phyloP scores from a whole-genome alignment of 2,113 vertebrate genomes.

The Crotalus tigris region DNA sequence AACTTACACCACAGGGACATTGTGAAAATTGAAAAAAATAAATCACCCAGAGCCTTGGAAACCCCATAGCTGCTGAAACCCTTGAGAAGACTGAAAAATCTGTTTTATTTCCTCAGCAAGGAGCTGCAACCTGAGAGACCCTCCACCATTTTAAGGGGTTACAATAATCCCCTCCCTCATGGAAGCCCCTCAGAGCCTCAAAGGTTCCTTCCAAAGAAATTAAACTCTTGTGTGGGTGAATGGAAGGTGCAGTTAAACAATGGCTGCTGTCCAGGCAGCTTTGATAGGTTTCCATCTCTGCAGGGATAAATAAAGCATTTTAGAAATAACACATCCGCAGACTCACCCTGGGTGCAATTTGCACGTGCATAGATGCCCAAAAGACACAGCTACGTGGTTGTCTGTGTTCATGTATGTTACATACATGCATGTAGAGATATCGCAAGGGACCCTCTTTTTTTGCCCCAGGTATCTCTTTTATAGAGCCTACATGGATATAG shows the following conservation, averaged over 20 bases:
- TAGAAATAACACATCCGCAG: neutral
- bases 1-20: neutral
- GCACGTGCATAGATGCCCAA: neutral
- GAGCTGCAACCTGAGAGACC: neutral
- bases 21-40: neutral
- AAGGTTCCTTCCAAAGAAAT: neutral
- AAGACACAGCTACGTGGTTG: neutral
- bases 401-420: neutral
- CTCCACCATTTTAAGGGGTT: neutral
- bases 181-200: neutral
- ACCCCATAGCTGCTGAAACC: neutral
- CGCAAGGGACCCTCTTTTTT: neutral
- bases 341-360: neutral
- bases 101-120: neutral
- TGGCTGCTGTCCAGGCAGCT: neutral
- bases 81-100: neutral
- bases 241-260: neutral
- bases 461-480: neutral
- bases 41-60: neutral
- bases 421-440: neutral
- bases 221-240: neutral
- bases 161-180: neutral
- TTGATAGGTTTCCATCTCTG: neutral
- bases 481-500: neutral
- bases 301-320: neutral